Evolutionary conservation across 2,113 vertebrate species (phyloP), one percentile per base, ranked within the genome.

Genomic region (Dasyornis broadbenti): DNA sequence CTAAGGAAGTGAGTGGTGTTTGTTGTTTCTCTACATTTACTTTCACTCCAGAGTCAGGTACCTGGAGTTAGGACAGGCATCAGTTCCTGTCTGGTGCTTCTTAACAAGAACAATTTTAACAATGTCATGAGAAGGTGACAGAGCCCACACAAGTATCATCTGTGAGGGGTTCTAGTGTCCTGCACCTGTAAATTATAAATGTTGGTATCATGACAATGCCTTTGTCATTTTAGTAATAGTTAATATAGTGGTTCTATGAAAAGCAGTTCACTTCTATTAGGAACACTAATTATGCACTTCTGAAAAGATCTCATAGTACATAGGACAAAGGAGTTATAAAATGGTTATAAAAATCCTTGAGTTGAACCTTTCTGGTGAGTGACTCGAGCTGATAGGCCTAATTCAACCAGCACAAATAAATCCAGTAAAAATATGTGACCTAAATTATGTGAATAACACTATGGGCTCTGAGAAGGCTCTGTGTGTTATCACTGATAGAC

Each of bases 291-390:
- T 85, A 75, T n/a, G 72, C 17, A 33, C 60, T 70, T 97, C 70
- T 86, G 75, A 96, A 96, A 92, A 94, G 88, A 42, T 89, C 87
- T 66, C 33, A 37, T 97, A 91, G 90, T 93, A 90, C 95, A 72
- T 73, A 94, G 88, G 95, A 92, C 82, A 90, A 88, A 94, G 65
- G 65, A 96, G 70, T 96, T 97, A 95, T 7, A 68, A 90, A 97
- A 97, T 63, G 81, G 53, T 95, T 97, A 94, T 13, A 86, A 84
- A 97, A 97, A 91, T 96, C 84, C 70, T 86, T 56, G 82, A 93
- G 75, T 63, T 93, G 84, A 79, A 93, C 86, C 54, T 95, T 97
- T 95, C 64, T 2, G 1, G 56, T 86, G 60, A 90, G 81, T 63
- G 79, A 89, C 92, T 97, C 76, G 85, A 70, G 87, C 20, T 57